A percentile compares a stretch with the other conserved stretches of the same genome.
Conservation (phyloP, 2,113 vertebrate species). For the Phalacrocorax aristotelis region DNA sequence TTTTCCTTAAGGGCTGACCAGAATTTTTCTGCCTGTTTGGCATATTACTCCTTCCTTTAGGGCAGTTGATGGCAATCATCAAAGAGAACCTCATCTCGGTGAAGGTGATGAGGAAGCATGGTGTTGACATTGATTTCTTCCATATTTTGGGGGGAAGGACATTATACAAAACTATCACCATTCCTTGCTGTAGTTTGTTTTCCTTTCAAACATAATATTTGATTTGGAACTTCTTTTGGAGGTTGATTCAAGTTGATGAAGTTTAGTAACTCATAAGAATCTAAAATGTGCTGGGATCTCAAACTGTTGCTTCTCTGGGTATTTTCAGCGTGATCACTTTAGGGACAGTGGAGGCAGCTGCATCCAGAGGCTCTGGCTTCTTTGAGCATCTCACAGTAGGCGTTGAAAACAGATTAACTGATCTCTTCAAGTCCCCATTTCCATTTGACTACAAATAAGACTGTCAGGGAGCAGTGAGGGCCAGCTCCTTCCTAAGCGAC, state of each 20-base stretch:
- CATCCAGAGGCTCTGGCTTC: background rate
- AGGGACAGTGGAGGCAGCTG: background rate
- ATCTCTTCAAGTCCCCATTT: background rate
- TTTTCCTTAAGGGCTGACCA: background rate
- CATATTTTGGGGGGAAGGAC: no score
- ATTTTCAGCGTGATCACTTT: background rate
- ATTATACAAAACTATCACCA: no score
- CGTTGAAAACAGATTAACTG: background rate
- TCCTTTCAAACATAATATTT: no score
- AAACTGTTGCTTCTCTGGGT: background rate
- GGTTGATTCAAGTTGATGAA: no score
- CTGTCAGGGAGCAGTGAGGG: background rate
- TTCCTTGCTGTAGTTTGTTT: no score
- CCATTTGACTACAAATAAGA: background rate
- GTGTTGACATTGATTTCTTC: background rate
- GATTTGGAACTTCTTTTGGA: no score
- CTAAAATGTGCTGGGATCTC: background rate
- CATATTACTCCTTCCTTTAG: background rate
- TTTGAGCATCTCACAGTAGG: background rate
- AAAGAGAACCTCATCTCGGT: background rate
- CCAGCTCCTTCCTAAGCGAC: background rate
- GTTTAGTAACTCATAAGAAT: background rate
- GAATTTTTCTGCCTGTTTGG: background rate
- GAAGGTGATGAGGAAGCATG: background rate
- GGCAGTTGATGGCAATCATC: background rate